These are phyloP conservation scores for Pseudobourletiella spinata DNA, from an alignment of 1,140 invertebrate species.

Conservation along the genomic window DNA sequence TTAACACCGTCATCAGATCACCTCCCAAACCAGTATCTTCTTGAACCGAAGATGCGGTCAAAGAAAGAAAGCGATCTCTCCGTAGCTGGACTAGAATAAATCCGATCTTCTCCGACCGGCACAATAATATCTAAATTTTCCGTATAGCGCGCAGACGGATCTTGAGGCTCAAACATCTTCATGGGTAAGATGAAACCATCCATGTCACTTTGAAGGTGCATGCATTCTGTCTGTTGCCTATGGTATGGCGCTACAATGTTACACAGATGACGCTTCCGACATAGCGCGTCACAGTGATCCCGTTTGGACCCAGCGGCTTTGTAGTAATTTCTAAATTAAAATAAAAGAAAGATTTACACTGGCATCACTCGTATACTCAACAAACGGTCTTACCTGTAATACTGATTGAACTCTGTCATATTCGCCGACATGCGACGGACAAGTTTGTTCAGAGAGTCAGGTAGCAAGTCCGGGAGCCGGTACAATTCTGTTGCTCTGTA, in stretches of 20 bases:
- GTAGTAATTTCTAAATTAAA: conserved; percentile 36
- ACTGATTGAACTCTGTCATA: conserved; percentile 17
- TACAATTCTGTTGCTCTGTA: conserved; percentile 39
- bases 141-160: not conserved
- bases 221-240: conserved; percentile 31
- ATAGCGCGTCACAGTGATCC: conserved; percentile 36
- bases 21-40: not conserved
- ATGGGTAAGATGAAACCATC: conserved; percentile 17
- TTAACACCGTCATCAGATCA: too few relatives aligned
- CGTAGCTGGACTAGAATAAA: not conserved
- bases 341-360: too few relatives aligned
- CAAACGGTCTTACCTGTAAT: conserved; percentile 21
- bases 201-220: conserved; percentile 15
- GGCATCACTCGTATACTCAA: too few relatives aligned
- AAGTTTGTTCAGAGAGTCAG: conserved; percentile 21
- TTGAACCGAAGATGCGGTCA: not conserved
- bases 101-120: not conserved
- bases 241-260: conserved; percentile 35
- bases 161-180: conserved; percentile 15
- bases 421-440: conserved; percentile 29
- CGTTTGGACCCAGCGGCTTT: conserved; percentile 34
- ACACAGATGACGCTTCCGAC: conserved; percentile 35
- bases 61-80: not conserved
- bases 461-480: conserved; percentile 25
- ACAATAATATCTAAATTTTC: not conserved